A percentile compares a stretch with the other conserved stretches of the same genome.
phyloP scores from a whole-genome alignment of 2,113 vertebrate species.

The Vulpes lagopus region DNA sequence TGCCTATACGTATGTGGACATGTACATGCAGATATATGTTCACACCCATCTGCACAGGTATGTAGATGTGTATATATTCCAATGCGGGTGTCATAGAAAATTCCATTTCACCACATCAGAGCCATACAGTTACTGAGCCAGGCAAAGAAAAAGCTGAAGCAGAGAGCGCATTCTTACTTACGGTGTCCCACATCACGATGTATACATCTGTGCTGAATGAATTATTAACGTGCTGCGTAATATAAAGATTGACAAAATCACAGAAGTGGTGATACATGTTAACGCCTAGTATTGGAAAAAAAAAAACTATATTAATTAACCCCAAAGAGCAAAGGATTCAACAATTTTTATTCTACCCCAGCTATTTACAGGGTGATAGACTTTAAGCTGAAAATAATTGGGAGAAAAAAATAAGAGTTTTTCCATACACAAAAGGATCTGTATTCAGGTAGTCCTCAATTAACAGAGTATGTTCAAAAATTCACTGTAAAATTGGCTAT shows the following conservation, averaged over 20 bases:
- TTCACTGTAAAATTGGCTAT: slow-evolving; percentile 1
- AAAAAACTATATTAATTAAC: slow-evolving; percentile 53
- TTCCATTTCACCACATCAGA: background rate
- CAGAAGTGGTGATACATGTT: slow-evolving; percentile 99
- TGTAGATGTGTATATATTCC: too few species aligned
- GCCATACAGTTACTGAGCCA: background rate
- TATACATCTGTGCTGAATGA: slow-evolving; percentile 95
- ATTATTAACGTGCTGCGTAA: slow-evolving; percentile 97
- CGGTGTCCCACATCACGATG: slow-evolving; percentile 99
- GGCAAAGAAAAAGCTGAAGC: background rate
- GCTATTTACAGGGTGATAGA: background rate
- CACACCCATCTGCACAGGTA: background rate
- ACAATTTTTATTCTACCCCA: background rate
- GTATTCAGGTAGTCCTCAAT: background rate
- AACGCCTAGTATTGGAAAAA: slow-evolving; percentile 89
- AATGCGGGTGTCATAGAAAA: background rate
- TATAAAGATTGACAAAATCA: slow-evolving; percentile 98
- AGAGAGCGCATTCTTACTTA: slow-evolving; percentile 84
- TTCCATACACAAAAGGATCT: background rate
- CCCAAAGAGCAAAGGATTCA: background rate
- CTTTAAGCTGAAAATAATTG: slow-evolving; percentile 17
- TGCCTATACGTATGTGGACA: accelerated
- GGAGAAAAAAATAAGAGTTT: background rate
- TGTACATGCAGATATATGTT: background rate
- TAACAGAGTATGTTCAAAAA: background rate